These are phyloP conservation scores for Pyxicephalus adspersus DNA, from an alignment of 2,113 vertebrate species.

Conservation along the genomic window DNA sequence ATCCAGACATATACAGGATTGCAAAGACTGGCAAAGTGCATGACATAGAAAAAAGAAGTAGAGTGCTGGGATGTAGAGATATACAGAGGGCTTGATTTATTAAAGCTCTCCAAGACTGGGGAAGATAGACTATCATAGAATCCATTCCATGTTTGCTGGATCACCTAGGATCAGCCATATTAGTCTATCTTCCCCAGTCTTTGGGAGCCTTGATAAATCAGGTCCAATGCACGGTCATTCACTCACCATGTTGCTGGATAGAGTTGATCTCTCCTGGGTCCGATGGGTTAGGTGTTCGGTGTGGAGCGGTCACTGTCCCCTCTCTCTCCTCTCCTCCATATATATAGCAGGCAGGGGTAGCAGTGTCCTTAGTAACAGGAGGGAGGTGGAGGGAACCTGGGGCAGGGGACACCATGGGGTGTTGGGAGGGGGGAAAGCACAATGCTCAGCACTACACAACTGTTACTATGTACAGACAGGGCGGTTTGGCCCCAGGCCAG, in stretches of 20 bases:
- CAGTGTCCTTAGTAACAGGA: conserved; percentile 29
- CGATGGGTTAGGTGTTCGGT: conserved; percentile 39
- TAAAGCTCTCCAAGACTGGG: no score
- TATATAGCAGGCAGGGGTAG: conserved; percentile 24
- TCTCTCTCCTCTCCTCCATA: neutral
- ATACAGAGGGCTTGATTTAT: neutral
- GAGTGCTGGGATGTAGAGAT: neutral
- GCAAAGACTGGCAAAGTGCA: neutral
- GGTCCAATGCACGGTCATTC: neutral
- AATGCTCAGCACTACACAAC: conserved; percentile 10
- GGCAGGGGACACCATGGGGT: no score
- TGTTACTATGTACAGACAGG: neutral
- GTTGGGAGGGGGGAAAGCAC: neutral
- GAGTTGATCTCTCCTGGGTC: conserved; percentile 12
- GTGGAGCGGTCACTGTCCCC: conserved; percentile 6
- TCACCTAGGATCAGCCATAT: neutral
- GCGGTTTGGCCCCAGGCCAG: conserved; percentile 6
- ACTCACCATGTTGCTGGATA: conserved; percentile 25
- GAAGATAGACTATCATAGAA: neutral
- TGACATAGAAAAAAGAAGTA: neutral
- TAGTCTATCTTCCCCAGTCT: no score
- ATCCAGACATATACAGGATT: neutral
- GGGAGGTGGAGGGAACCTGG: neutral
- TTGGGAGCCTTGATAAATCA: neutral
- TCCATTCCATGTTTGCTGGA: no score